These are phyloP conservation scores for Mystacornis crossleyi DNA, from an alignment of 2,113 vertebrate species.

Conservation along the genomic window DNA sequence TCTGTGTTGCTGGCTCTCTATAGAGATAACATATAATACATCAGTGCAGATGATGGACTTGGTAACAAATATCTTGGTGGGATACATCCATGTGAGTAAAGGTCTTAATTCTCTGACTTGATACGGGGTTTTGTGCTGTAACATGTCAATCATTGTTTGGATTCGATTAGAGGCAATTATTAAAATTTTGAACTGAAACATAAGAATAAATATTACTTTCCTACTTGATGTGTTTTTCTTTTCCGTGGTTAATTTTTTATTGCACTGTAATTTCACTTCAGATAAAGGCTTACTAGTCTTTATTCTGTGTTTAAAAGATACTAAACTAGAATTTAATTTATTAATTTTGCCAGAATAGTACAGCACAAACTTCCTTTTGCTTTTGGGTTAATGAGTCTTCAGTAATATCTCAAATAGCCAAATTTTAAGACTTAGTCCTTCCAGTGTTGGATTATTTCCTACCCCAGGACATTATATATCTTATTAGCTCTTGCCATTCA, in stretches of 20 bases:
- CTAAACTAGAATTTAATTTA: neutral
- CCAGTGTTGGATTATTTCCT: neutral
- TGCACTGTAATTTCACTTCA: neutral
- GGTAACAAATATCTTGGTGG: neutral
- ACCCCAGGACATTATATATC: neutral
- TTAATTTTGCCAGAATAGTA: neutral
- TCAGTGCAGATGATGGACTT: neutral
- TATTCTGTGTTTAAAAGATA: neutral
- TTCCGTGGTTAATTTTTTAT: neutral
- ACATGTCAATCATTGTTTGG: neutral
- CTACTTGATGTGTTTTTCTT: neutral
- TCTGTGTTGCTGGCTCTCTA: neutral
- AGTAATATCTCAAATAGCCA: neutral
- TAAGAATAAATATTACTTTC: neutral
- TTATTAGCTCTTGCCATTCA: neutral
- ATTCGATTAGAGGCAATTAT: neutral
- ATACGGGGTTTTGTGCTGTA: accelerated
- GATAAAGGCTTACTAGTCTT: neutral
- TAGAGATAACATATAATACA: neutral
- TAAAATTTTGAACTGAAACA: neutral
- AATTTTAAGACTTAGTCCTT: neutral
- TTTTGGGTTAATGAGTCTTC: neutral
- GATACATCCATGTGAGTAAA: neutral
- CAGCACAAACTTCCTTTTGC: neutral
- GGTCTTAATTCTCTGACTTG: neutral